Conservation (phyloP, 2,113 vertebrate genomes). For the Syrrhaptes paradoxus region DNA sequence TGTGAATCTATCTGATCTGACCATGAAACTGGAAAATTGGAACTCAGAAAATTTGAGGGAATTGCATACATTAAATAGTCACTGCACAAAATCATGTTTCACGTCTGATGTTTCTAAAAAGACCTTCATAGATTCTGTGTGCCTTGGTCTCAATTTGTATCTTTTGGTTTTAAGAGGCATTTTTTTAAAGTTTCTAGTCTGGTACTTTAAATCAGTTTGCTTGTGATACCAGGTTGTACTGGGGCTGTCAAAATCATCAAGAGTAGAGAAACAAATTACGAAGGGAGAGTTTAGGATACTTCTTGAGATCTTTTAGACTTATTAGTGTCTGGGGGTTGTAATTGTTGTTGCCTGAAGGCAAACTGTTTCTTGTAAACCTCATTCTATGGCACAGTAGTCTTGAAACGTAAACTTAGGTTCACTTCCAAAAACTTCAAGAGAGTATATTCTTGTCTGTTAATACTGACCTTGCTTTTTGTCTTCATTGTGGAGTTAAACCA, state of each 20-base stretch:
- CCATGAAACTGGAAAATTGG: background rate
- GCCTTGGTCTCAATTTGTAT: slow-evolving; percentile 33
- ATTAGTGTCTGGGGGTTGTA: background rate
- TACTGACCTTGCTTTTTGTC: background rate
- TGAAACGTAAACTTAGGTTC: background rate
- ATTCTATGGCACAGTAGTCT: background rate
- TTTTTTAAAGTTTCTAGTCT: background rate
- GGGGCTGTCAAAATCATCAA: background rate
- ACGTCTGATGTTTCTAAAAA: background rate
- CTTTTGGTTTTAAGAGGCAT: background rate
- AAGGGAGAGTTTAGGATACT: background rate
- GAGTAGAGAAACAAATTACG: background rate
- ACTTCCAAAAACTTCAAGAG: background rate
- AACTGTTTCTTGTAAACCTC: background rate
- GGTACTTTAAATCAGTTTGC: background rate
- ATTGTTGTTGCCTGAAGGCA: background rate
- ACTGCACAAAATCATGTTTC: background rate
- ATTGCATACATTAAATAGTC: background rate
- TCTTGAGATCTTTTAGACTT: background rate
- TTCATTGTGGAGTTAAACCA: background rate
- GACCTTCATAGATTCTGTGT: background rate
- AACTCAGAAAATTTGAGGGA: background rate
- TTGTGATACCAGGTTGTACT: background rate
- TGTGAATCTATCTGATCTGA: background rate
- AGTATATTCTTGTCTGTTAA: background rate